These are phyloP conservation scores for Anolis carolinensis DNA, from an alignment of 2,113 vertebrate genomes.

Conservation along the genomic window DNA sequence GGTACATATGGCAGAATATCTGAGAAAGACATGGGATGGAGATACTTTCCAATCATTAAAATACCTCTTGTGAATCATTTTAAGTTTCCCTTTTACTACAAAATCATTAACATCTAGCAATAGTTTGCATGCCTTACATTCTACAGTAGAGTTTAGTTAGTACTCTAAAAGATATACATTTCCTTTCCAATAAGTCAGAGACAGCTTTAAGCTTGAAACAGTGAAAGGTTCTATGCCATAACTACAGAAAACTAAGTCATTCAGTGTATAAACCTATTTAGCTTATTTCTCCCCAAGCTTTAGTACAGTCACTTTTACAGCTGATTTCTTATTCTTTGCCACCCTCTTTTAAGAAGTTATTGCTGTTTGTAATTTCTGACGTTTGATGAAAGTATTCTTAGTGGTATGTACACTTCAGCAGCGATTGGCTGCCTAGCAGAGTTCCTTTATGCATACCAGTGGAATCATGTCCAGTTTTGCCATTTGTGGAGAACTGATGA, in stretches of 20 bases:
- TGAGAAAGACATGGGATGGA: not conserved
- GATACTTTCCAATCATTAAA: not conserved
- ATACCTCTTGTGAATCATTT: not conserved
- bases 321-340: slow-evolving; percentile 28
- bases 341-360: slow-evolving; percentile 2
- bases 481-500: slow-evolving; percentile 93
- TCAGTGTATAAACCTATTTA: slow-evolving; percentile 34
- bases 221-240: slow-evolving; percentile 67
- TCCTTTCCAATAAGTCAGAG: slow-evolving; percentile 58
- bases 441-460: slow-evolving; percentile 79
- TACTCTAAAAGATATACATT: slow-evolving; percentile 31
- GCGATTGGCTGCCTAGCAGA: slow-evolving; percentile 68
- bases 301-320: slow-evolving; percentile 18
- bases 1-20: not conserved
- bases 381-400: slow-evolving; percentile 66
- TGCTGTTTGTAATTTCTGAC: slow-evolving; percentile 37
- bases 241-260: slow-evolving; percentile 56
- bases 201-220: slow-evolving; percentile 75
- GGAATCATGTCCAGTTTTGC: slow-evolving; percentile 89
- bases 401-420: slow-evolving; percentile 63
- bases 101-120: slow-evolving; percentile 56
- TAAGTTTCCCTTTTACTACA: slow-evolving; percentile 11
- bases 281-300: slow-evolving; percentile 27
- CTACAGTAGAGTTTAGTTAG: slow-evolving; percentile 68
- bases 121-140: slow-evolving; percentile 67